Conservation (phyloP, 2,113 vertebrate genomes). For the Phrynosoma platyrhinos region DNA sequence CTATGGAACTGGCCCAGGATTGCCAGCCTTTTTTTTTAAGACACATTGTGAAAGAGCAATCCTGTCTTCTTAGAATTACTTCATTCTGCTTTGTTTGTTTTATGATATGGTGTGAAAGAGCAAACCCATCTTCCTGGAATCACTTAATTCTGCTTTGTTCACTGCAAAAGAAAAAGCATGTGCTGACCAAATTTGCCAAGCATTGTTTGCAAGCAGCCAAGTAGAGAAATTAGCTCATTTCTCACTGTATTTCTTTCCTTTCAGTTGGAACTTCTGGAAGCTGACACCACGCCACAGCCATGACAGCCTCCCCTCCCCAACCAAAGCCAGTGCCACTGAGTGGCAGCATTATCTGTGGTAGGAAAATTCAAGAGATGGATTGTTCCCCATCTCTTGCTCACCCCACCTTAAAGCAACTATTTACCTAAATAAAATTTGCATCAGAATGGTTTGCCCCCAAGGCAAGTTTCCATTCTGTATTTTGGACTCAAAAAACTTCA, state of each 20-base stretch:
- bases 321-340: constrained; percentile 40
- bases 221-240: constrained; percentile 57
- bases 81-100: neutral
- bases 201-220: neutral
- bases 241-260: constrained; percentile 76
- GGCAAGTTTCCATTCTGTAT: constrained; percentile 24
- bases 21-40: neutral
- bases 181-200: constrained; percentile 6
- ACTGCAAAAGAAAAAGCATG: neutral
- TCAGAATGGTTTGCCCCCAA: constrained; percentile 57
- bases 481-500: constrained; percentile 42
- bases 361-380: constrained; percentile 39
- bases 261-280: constrained; percentile 83
- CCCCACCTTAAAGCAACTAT: constrained; percentile 58
- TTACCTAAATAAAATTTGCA: constrained; percentile 62
- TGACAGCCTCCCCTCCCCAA: constrained; percentile 57
- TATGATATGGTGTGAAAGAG: neutral
- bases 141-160: neutral
- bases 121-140: neutral
- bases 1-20: neutral
- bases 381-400: constrained; percentile 12
- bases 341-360: constrained; percentile 41
- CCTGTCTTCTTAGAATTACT: neutral
- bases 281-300: constrained; percentile 77
- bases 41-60: neutral